Conservation (phyloP, 2,797 vertebrate species). For the Eutrigla gurnardus region DNA sequence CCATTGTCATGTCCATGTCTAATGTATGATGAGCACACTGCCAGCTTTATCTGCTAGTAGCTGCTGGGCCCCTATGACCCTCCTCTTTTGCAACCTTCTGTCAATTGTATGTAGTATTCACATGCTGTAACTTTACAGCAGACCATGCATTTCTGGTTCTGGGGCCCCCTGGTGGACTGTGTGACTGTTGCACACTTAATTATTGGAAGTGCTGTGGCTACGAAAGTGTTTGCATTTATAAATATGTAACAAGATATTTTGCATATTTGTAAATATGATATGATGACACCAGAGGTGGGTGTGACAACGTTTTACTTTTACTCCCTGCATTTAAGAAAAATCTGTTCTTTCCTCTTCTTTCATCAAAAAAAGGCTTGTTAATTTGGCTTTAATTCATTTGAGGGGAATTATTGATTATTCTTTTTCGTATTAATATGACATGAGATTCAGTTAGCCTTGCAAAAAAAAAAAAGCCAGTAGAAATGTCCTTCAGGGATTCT, state of each 20-base stretch:
- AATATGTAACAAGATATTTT: not conserved
- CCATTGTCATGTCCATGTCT: not conserved
- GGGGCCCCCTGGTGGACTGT: constrained; percentile 38
- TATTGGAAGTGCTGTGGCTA: not conserved
- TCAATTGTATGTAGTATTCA: not conserved
- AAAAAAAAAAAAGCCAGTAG: too few relatives aligned
- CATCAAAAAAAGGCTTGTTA: too few relatives aligned
- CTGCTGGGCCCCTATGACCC: not conserved
- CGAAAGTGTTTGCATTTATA: not conserved
- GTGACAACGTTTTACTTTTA: too few relatives aligned
- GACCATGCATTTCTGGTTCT: not conserved
- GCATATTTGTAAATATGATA: not conserved
- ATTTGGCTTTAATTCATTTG: too few relatives aligned
- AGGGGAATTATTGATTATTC: too few relatives aligned
- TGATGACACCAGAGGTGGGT: not conserved
- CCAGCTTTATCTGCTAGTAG: not conserved
- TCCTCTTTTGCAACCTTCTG: not conserved
- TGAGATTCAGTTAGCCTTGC: too few relatives aligned
- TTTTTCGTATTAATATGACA: too few relatives aligned
- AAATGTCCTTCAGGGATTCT: too few relatives aligned
- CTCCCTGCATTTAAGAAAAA: too few relatives aligned
- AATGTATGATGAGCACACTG: not conserved
- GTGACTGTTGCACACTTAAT: not conserved
- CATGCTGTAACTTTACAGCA: not conserved
- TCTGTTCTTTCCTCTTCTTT: too few relatives aligned